Base-by-base conservation (phyloP, 2,797 vertebrate species). In the Halcyon leucocephala region DNA sequence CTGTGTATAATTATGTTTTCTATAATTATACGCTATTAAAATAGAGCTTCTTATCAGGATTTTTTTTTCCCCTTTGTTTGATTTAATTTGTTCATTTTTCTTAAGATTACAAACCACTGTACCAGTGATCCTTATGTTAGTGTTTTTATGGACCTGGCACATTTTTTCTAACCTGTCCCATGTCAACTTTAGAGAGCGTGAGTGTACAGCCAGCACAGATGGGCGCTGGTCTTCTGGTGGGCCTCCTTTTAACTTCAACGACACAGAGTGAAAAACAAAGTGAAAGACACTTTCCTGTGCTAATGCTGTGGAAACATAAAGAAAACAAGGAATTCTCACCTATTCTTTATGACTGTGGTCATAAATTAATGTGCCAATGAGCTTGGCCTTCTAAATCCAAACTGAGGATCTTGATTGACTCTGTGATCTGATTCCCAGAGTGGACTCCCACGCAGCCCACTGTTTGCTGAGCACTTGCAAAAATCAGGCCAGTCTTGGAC, bases 11-110 rank as follows among this genome's bases (percentile, higher is more conserved):
- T 96, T 96, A 95, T 97, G 76, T 72, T 58, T 93, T 76, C 91
- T 96, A 87, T 96, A 97, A 97, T 97, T 95, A 96, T 97, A 97
- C 92, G 73, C 87, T 91, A 97, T 72, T 86, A 86, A 93, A 97
- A 80, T 96, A 95, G 92, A 93, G 61, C 85, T 97, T 65, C 89
- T 95, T 94, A 83, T 83, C 91, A 95, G 82, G 90, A 85, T 55
- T 80, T 80, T 72, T 80, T 89, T 84, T 57, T 10, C 14, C 87
- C 65, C 93, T 97, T 78, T 35, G 35, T 91, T 96, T 94, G 82
- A 58, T 97, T 96, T 64, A 91, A 89, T 90, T 96, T 83, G 87
- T 96, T 93, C 0, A 4, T 96, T 96, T 92, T 94, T 92, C 90
- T 96, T 94, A 96, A 95, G 95, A 96, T 96, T 96, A 96, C 91